Conservation (phyloP, 2,888 invertebrate species). For the Mythimna pallens region DNA sequence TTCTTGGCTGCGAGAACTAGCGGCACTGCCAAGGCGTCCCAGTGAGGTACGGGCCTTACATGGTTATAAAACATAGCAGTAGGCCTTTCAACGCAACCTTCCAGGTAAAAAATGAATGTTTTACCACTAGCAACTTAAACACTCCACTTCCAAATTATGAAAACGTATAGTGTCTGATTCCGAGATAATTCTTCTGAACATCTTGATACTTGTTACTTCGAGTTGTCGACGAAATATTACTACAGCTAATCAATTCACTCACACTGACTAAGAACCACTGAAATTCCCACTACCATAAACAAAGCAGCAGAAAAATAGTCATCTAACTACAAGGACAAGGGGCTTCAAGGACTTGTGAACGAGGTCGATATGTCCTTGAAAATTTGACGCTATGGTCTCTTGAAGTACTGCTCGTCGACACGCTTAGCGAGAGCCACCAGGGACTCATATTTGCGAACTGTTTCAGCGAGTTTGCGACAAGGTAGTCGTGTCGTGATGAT, state of each 20-base stretch:
- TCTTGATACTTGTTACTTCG: not conserved
- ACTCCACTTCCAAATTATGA: not conserved
- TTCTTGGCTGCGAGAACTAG: too few species aligned
- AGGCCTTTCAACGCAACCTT: not conserved
- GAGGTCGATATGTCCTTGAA: conserved; percentile 87
- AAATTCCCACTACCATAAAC: conserved; percentile 7
- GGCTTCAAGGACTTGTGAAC: conserved; percentile 84
- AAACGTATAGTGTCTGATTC: not conserved
- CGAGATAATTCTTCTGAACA: not conserved
- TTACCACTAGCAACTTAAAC: not conserved
- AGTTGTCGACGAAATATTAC: not conserved
- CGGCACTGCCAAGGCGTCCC: too few species aligned
- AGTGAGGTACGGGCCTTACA: too few species aligned
- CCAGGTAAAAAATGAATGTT: too few species aligned
- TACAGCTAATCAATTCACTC: not conserved
- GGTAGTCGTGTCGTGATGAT: conserved; percentile 97
- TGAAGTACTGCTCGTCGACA: conserved; percentile 96
- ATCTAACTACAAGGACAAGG: conserved; percentile 23
- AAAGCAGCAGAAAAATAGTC: conserved; percentile 7
- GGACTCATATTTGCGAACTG: conserved; percentile 94
- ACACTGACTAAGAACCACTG: not conserved
- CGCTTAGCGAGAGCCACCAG: conserved; percentile 95
- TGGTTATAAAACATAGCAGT: not conserved
- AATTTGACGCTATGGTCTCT: conserved; percentile 85
- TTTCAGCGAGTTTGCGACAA: conserved; percentile 94